A percentile compares a stretch with the other conserved stretches of the same genome.
These are phyloP conservation scores for Notarius lentiginosus DNA, from an alignment of 2,113 vertebrate genomes.

Conservation along the genomic window DNA sequence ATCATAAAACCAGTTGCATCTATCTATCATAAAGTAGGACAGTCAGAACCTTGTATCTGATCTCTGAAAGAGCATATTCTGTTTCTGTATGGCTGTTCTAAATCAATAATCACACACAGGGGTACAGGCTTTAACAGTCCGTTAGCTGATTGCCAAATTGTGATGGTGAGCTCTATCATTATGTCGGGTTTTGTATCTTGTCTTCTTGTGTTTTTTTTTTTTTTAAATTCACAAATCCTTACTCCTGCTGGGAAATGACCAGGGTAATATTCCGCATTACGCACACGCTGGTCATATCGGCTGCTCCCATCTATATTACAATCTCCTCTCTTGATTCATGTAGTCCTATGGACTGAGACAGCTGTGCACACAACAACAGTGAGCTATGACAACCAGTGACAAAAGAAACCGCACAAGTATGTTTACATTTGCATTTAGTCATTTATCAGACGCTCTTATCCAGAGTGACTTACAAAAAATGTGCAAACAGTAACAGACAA, in stretches of 20 bases:
- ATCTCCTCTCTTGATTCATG: constrained; percentile 17
- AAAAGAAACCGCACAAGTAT: constrained; percentile 14
- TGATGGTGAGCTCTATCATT: not conserved
- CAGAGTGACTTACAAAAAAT: constrained; percentile 2
- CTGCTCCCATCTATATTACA: constrained; percentile 28
- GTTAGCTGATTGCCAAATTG: not conserved
- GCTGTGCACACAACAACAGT: constrained; percentile 38
- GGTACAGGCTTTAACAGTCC: not conserved
- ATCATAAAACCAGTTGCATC: constrained; percentile 17
- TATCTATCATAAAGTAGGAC: not conserved
- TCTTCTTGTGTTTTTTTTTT: not conserved
- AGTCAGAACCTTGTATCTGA: not conserved
- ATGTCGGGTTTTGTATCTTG: not conserved
- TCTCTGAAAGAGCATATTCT: constrained; percentile 12
- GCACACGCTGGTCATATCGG: constrained; percentile 7
- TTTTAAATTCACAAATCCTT: not conserved
- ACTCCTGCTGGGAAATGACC: constrained; percentile 20
- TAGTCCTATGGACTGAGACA: constrained; percentile 18
- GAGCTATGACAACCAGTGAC: constrained; percentile 13
- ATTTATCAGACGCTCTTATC: constrained; percentile 9
- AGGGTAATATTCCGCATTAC: constrained; percentile 7
- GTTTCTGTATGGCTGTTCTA: constrained; percentile 12
- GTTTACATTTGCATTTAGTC: constrained; percentile 30
- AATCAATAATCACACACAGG: constrained; percentile 16
- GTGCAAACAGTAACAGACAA: not conserved